Evolutionary conservation across 2,797 vertebrate genomes (phyloP), one percentile per base, ranked within the genome.

Genomic region (Periparus ater): DNA sequence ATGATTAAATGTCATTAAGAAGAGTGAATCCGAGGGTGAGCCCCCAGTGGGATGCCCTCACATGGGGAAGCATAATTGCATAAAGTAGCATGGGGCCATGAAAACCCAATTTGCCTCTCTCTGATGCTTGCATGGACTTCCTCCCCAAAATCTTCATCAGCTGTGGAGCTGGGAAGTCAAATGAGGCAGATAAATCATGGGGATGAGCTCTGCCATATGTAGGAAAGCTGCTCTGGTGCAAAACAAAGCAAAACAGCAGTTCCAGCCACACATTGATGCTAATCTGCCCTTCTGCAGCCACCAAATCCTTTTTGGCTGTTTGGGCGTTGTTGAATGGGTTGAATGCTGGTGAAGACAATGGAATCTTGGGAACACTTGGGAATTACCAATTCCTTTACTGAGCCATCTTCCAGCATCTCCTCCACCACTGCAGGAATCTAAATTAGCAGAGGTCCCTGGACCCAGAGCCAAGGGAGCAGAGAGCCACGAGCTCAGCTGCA

Each of bases 1-100:
- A 96, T 96, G 93, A 96, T 96, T 87, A 94, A 95, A 94, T 94
- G 88, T 92, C 96, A 94, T 97, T 95, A 96, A 96, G 86, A 89
- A 72, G 88, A 91, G 77, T 87, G 96, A 95, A 84, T 96, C 95
- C 94, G 91, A 94, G 94, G 85, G 94, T 96, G 96, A 96, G 91
- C 40, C 91, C 94, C 83, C 96, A 96, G 89, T 95, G 88, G 95
- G 95, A 96, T 82, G 57, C 80, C 93, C 85, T 96, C 25, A 13
- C 85, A 81, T 88, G 91, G 88, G 91, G 72, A 94, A 91, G 32
- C 11, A 0, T 96, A 96, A 96, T 96, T 96, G 91, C 88, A 95
- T 93, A 95, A 95, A 95, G 77, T 96, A 95, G 96, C 94, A 91
- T 91, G 92, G 74, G 93, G 83, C 91, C 95, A 65, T 79, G 92